phyloP scores from a whole-genome alignment of 2,113 vertebrate genomes.

The Rallus limicola region DNA sequence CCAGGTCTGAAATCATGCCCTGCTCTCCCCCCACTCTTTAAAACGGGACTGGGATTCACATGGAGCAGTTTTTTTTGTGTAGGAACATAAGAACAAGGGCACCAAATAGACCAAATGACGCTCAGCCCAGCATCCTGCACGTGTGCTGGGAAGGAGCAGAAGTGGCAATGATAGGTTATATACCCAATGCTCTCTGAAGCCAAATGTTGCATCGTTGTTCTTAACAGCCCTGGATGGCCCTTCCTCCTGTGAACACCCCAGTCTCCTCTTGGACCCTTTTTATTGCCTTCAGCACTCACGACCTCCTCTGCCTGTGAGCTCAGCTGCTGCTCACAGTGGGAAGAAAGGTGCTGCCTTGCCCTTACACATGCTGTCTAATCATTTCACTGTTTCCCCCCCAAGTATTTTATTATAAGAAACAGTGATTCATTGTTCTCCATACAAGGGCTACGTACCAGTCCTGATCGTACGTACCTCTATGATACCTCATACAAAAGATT shows the following conservation, averaged over 20 bases:
- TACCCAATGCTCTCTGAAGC: not conserved
- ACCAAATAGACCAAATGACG: fast-evolving
- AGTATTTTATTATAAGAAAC: not conserved
- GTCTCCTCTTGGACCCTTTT: not conserved
- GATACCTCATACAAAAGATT: fast-evolving
- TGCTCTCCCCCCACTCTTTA: not conserved
- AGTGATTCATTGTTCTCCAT: not conserved
- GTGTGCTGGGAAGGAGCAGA: not conserved
- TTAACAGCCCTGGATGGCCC: not conserved
- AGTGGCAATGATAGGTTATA: not conserved
- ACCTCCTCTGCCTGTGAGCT: not conserved
- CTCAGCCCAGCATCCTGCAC: not conserved
- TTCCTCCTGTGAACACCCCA: not conserved
- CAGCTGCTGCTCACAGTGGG: fast-evolving
- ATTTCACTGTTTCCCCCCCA: not conserved
- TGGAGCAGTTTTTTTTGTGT: not conserved
- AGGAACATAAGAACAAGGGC: fast-evolving
- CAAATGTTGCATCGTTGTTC: not conserved
- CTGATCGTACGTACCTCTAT: not conserved
- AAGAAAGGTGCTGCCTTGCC: not conserved
- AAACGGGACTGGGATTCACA: not conserved
- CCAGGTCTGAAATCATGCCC: not conserved
- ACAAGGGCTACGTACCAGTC: fast-evolving
- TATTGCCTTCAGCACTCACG: not conserved
- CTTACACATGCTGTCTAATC: not conserved